Base-by-base conservation (phyloP, 2,113 vertebrate species). In the Calidris pugnax region DNA sequence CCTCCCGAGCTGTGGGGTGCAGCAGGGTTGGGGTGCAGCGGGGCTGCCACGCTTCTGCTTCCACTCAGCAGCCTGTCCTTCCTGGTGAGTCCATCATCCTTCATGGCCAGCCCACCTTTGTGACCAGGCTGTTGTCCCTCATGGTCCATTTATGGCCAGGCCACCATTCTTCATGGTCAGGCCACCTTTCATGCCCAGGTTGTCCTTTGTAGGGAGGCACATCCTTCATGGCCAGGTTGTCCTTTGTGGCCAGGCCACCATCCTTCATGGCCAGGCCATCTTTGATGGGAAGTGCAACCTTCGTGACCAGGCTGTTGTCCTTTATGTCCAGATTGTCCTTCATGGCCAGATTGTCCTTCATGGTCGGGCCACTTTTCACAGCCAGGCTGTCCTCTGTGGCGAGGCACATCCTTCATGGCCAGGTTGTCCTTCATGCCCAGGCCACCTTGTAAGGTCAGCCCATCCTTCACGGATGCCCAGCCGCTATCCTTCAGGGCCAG, bases 1-100 rank as follows among this genome's bases (percentile, higher is more conserved):
- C 23, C 47, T 21, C 47, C 43, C 1, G 6, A 76, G 64, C 43
- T 5, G 26, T 1, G 43, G 11, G 45, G 26, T 32, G 37, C 41
- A n/a, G 24, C 35, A n/a, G 48, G 21, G 26, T 48, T 10, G 59
- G 53, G 59, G 59, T 18, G n/a, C n/a, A 33, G 9, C 9, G 71
- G 13, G 33, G 20, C 18, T 41, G 7, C 81, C 2, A 0, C 0
- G 2, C 2, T 12, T 41, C 35, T 39, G 73, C 48, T 32, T 27
- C 1, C 5, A 6, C 73, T 41, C 72, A 12, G 19, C 53, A 72
- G 67, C 32, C 24, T 0, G 4, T 51, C 32, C 73, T 20, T 35
- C 1, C 0, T 28, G 50, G 39, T 8, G 48, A 53, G 37, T 22
- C 35, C 18, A 2, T 12, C 10, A 14, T 21, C 35, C 21, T 32